phyloP scores from a whole-genome alignment of 1,140 invertebrate genomes.

The Lepidurus couesii region DNA sequence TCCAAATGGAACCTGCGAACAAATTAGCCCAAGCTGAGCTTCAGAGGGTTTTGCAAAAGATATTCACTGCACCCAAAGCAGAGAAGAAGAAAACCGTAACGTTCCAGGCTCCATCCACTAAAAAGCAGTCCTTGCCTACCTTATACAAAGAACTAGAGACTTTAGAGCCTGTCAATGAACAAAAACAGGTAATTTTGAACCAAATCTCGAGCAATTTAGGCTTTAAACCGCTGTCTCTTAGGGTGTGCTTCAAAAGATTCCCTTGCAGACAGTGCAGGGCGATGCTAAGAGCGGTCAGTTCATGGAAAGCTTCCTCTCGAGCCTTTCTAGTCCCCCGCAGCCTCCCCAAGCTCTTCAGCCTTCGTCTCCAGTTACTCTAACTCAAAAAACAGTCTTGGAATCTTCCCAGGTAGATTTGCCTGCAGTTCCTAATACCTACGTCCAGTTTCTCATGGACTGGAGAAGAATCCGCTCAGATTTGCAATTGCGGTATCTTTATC shows the following conservation, averaged over 20 bases:
- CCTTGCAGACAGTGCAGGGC: neutral
- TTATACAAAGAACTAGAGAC: neutral
- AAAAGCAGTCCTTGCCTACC: neutral
- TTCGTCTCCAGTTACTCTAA: neutral
- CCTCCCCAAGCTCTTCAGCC: neutral
- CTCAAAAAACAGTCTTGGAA: neutral
- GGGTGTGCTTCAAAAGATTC: neutral
- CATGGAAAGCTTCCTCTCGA: neutral
- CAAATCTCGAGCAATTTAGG: neutral
- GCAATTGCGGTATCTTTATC: constrained; percentile 24
- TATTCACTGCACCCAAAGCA: constrained; percentile 39
- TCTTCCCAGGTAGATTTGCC: neutral
- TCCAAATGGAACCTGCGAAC: constrained; percentile 67
- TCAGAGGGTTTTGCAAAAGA: constrained; percentile 50
- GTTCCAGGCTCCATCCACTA: constrained; percentile 3
- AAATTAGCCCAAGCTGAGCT: constrained; percentile 55
- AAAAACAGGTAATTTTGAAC: neutral
- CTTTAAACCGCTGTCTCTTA: neutral
- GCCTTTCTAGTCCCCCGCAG: neutral
- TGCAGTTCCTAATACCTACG: constrained; percentile 28
- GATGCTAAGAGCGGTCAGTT: neutral
- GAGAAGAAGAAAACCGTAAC: constrained; percentile 37
- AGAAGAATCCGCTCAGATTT: constrained; percentile 28
- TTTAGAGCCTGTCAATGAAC: neutral
- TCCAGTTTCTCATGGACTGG: constrained; percentile 32